Evolutionary conservation across 1,140 invertebrate species (phyloP), one percentile per base, ranked within the genome.

Genomic region (Neotoxoptera formosana): DNA sequence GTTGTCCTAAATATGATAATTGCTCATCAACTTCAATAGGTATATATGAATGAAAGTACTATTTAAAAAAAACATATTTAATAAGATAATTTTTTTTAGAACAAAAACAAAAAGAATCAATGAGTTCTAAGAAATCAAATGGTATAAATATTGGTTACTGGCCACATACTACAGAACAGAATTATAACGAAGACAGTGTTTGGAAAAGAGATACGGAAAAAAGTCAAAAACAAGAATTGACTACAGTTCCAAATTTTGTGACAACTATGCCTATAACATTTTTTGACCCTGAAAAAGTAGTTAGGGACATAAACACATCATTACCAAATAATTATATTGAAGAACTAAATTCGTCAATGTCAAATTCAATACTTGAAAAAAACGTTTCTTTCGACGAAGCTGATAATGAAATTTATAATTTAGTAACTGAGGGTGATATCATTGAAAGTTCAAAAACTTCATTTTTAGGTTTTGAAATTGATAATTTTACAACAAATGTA

Each of bases 1-100:
- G 97, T 95, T 98, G 97, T 94, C 97, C 97, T 4, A 96, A 97
- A 94, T 98, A 97, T 95, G 97, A 97, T 94, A 97, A 97, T 95
- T 97, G 97, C 95, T 97, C 97, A 76, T 96, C 96, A 67, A 96
- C 96, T 95, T 96, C 96, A 96, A 95, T 93, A 94, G 94, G 53
- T 94, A 56, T 48, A 30, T 84, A 36, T 23, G 48, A 23, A 81
- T 91, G 51, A 20, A 88, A n/a, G 48, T 51, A 48, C 0, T n/a
- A 34, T n/a, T 76, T 17, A n/a, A n/a, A 41, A 88, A 53, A 51
- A 89, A 23, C 17, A 48, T 89, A n/a, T 34, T 89, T 51, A 48
- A 48, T 47, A 6, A 21, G 25, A 8, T 51, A 51, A 30, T 89
- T 51, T 90, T 56, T 56, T 90, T 41, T 41, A 92, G 90, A 92